Evolutionary conservation across 2,797 vertebrate genomes (phyloP).

Genomic region (Galaxias olidus): DNA sequence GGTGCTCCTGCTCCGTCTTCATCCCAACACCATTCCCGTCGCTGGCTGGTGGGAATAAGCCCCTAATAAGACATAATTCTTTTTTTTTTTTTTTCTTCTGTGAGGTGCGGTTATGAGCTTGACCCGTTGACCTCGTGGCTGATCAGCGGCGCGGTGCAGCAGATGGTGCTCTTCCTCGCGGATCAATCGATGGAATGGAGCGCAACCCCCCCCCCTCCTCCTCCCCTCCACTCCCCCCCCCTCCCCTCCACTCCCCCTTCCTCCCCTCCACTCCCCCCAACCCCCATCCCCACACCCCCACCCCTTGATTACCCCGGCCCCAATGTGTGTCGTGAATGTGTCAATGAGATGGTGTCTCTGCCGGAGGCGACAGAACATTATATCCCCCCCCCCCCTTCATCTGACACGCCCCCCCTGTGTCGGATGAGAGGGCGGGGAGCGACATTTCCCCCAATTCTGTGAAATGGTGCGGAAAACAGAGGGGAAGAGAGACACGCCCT

Average conservation of each 20-base stretch:
- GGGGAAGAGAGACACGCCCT: slow-evolving; percentile 46
- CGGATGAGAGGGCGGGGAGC: slow-evolving; percentile 48
- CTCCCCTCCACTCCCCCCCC: neutral
- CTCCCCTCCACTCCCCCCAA: neutral
- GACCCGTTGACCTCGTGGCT: slow-evolving; percentile 71
- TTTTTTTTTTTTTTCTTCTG: slow-evolving; percentile 52
- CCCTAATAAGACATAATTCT: slow-evolving; percentile 76
- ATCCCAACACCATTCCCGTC: slow-evolving; percentile 48
- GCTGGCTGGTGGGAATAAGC: slow-evolving; percentile 55
- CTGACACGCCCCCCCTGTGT: neutral
- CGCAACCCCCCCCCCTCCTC: neutral
- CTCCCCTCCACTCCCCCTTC: slow-evolving; percentile 3
- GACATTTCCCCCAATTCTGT: slow-evolving; percentile 61
- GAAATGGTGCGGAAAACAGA: slow-evolving; percentile 75
- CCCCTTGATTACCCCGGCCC: slow-evolving; percentile 42
- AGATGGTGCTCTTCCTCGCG: slow-evolving; percentile 52
- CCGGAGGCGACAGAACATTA: slow-evolving; percentile 48
- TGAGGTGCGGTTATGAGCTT: slow-evolving; percentile 38
- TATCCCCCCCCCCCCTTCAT: slow-evolving; percentile 16
- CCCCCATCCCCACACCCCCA: neutral
- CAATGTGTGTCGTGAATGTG: slow-evolving; percentile 63
- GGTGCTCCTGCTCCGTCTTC: slow-evolving; percentile 71
- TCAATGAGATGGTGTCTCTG: slow-evolving; percentile 53
- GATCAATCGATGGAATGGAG: slow-evolving; percentile 54
- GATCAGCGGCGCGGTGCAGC: slow-evolving; percentile 46